Percentiles rank a stretch among this genome's conserved stretches.
These are phyloP conservation scores for Ianthella basta DNA, from an alignment of 37 sponge, comb jelly and placozoan species.

Conservation along the genomic window DNA sequence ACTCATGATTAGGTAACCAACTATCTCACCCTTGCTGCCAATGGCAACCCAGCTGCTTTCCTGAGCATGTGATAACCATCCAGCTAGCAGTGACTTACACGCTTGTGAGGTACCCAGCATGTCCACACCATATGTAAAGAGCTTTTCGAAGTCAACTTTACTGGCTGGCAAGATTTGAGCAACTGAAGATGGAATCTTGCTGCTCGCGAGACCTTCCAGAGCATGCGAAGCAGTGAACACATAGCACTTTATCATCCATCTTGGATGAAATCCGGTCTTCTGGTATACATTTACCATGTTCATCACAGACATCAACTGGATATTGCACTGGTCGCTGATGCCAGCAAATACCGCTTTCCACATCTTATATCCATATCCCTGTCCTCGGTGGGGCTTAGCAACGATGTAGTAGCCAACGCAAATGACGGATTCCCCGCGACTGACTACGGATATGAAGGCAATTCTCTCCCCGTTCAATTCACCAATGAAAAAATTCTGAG, in stretches of 20 bases:
- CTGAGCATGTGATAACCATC: background rate
- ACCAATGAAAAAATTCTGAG: background rate
- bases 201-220: background rate
- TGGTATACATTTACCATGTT: background rate
- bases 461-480: conserved; percentile 21
- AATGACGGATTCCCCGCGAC: background rate
- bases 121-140: background rate
- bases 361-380: conserved; percentile 2
- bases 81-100: background rate
- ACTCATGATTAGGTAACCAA: conserved; percentile 14
- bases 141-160: background rate
- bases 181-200: background rate
- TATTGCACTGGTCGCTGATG: background rate
- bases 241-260: background rate
- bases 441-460: background rate
- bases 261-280: background rate
- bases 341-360: background rate
- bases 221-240: background rate
- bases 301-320: background rate
- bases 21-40: background rate
- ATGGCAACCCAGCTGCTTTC: background rate
- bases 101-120: background rate
- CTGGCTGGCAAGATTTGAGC: background rate
- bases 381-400: conserved; percentile 12
- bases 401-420: conserved; percentile 17